Percentiles rank a stretch among this genome's conserved stretches.
phyloP scores from a whole-genome alignment of 2,113 vertebrate genomes.

The Centropristis striata region DNA sequence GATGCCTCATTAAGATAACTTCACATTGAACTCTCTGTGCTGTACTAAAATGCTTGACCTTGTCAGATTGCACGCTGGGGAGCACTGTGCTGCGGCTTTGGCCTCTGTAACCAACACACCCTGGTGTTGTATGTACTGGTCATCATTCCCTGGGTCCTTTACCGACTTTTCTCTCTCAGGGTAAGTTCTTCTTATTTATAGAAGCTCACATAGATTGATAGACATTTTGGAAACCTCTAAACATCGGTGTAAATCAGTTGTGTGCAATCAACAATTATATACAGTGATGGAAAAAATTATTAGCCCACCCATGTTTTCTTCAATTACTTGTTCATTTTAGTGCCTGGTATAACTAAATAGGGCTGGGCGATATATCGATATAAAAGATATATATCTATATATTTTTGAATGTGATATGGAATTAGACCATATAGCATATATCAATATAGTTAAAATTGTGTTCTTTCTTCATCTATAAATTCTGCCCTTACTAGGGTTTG shows the following conservation, averaged over 20 bases:
- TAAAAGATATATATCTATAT: no score
- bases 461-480: no score
- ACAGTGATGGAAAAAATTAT: no score
- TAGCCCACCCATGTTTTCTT: no score
- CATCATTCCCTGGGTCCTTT: slow-evolving; percentile 92
- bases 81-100: slow-evolving; percentile 94
- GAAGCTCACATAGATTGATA: background rate
- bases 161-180: slow-evolving; percentile 82
- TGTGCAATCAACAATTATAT: no score
- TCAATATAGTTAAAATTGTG: no score
- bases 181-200: slow-evolving; percentile 73
- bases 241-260: background rate
- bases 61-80: slow-evolving; percentile 89
- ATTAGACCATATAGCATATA: no score
- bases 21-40: background rate
- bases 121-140: slow-evolving; percentile 90
- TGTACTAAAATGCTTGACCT: slow-evolving; percentile 19
- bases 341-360: no score
- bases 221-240: background rate
- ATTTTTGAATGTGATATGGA: no score
- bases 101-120: slow-evolving; percentile 98
- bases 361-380: no score
- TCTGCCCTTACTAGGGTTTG: no score
- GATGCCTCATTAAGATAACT: background rate
- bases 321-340: no score